Evolutionary conservation across 2,113 vertebrate species (phyloP), one percentile per base, ranked within the genome.

Genomic region (Mixornis gularis): DNA sequence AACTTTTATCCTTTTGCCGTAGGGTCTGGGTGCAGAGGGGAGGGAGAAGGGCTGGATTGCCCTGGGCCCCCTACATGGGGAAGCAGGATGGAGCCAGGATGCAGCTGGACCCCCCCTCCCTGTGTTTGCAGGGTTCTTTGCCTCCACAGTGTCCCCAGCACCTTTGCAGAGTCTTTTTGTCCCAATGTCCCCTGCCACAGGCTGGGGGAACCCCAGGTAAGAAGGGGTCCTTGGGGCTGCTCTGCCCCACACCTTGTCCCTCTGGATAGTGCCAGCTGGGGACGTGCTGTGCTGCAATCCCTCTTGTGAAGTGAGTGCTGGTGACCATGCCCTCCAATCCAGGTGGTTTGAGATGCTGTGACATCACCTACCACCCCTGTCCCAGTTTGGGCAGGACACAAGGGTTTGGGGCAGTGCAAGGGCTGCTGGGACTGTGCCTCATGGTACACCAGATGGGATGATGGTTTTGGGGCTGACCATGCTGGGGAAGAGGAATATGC

Each of bases 1-100:
- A 97, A 95, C 96, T 96, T 96, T 94, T 91, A 88, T 95, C 80
- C 93, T 94, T 87, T 85, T 7, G 79, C 91, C 13, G 43, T 79
- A 70, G 89, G 90, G 85, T 94, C 79, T 8, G 43, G 13, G 68
- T 40, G 81, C 77, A 46, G 78, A 25, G 68, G 34, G 55, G 68
- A 34, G 63, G 76, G 64, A 92, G 43, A 12, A 72, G 83, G 44
- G 90, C 73, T 89, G 79, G 51, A 73, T 84, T 7, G 12, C 68
- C 78, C 60, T 24, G 3, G 64, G 86, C 12, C 72, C 63, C 38
- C 71, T 8, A n/a, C 22, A 27, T 30, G 38, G 63, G 44, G 38
- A 52, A 72, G 43, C 1, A 0, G 48, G 60, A 43, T 71, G 62
- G 66, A 78, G 59, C 29, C 0, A 4, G 64, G 40, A 30, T 55